phyloP scores from a whole-genome alignment of 64 coral and sea anemone species.

The Orbicella faveolata region DNA sequence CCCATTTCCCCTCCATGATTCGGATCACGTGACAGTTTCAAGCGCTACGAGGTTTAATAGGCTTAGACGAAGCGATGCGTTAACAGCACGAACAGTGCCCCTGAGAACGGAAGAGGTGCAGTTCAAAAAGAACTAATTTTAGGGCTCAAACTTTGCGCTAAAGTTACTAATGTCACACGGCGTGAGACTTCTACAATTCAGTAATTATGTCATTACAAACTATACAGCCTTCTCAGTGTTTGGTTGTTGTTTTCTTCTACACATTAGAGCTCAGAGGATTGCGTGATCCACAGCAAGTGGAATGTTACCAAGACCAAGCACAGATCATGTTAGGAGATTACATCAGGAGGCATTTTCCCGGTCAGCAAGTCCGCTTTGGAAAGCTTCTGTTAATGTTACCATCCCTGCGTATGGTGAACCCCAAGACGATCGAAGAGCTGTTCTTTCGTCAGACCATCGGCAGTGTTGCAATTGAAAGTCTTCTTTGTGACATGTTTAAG shows the following conservation, averaged over 20 bases:
- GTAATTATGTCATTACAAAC: background rate
- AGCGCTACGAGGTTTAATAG: too few relatives aligned
- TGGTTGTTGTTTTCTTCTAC: background rate
- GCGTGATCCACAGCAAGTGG: constrained; percentile 87
- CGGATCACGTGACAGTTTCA: too few relatives aligned
- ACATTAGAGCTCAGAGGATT: constrained; percentile 82
- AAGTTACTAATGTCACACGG: too few relatives aligned
- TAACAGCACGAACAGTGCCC: too few relatives aligned
- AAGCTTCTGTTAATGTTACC: constrained; percentile 92
- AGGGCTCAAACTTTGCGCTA: too few relatives aligned
- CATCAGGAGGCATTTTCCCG: constrained; percentile 91
- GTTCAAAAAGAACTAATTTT: too few relatives aligned
- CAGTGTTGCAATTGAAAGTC: constrained; percentile 91
- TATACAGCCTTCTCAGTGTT: background rate
- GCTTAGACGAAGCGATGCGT: too few relatives aligned
- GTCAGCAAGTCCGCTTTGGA: constrained; percentile 98
- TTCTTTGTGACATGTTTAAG: constrained; percentile 99
- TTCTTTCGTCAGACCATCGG: constrained; percentile 98
- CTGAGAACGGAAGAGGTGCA: too few relatives aligned
- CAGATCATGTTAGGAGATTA: constrained; percentile 98
- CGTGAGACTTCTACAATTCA: too few relatives aligned
- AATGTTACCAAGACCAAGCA: constrained; percentile 97
- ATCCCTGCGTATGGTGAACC: constrained; percentile 80
- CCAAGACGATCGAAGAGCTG: constrained; percentile 92
- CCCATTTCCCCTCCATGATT: too few relatives aligned